A percentile compares a stretch with the other conserved stretches of the same genome.
These are phyloP conservation scores for Caenorhabditis elegans DNA, from an alignment of 1,140 invertebrate genomes.

Conservation along the genomic window WBcel235 BX284604.4:13489501-13490000, in stretches of 20 bases:
- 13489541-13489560: slow-evolving; percentile 37
- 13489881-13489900: slow-evolving; percentile 87
- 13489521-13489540: slow-evolving; percentile 36
- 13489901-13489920: slow-evolving; percentile 84
- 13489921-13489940: slow-evolving; percentile 74
- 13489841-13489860: slow-evolving; percentile 86
- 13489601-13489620: slow-evolving; percentile 22
- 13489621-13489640: neutral
- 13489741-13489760: neutral
- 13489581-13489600: slow-evolving; percentile 32
- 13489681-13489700: slow-evolving; percentile 74
- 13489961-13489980: too few species aligned
- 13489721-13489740: slow-evolving; percentile 76
- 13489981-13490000: too few species aligned
- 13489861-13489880: slow-evolving; percentile 88
- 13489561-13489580: slow-evolving; percentile 37
- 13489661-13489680: slow-evolving; percentile 73
- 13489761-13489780: too few species aligned
- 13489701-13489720: slow-evolving; percentile 83
- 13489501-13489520: neutral
- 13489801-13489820: slow-evolving; percentile 92
- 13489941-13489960: too few species aligned
- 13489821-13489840: slow-evolving; percentile 87
- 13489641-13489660: neutral
- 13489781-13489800: slow-evolving; percentile 76